Evolutionary conservation across 2,113 vertebrate species (phyloP), one percentile per base, ranked within the genome.

Genomic region (Labrus mixtus): DNA sequence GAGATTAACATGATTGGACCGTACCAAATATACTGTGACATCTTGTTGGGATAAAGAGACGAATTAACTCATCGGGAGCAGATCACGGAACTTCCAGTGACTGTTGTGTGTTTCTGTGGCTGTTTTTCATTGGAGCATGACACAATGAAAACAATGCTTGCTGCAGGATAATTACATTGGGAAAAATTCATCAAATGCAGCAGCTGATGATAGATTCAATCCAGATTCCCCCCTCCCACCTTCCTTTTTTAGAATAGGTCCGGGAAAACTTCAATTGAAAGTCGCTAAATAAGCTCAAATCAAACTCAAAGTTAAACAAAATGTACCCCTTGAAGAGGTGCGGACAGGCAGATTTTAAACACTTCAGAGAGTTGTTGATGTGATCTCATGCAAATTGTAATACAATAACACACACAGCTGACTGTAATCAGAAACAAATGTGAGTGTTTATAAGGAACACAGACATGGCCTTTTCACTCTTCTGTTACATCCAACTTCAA

Each of bases 61-160:
- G 10, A 9, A 46, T 54, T 4, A 4, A 25, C 53, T 43, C 10
- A 66, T 25, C 71, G 15, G 39, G 45, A 33, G 57, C 68, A 68
- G 33, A 78, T 53, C 58, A 10, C 5, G 0, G 19, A 10, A 0
- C 37, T 33, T 51, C 41, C 19, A 2, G 8, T 1, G 9, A 25
- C 13, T 50, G 0, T 3, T 11, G 16, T 6, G 10, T 29, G 13
- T 41, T 54, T 9, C 51, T 16, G 60, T 69, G 67, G 50, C 66
- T 50, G 60, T 3, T 13, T 48, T 62, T 20, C 41, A 11, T 19
- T 12, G 10, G 9, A 73, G 46, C 19, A 1, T 37, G 19, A 70
- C 64, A 57, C 37, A 50, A 39, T 16, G 57, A 75, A 62, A 60
- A 57, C 23, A 22, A 48, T 12, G 55, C 63, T 63, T 51, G 13